Conservation (phyloP, 1,140 invertebrate species). For the Oppia nitens region DNA sequence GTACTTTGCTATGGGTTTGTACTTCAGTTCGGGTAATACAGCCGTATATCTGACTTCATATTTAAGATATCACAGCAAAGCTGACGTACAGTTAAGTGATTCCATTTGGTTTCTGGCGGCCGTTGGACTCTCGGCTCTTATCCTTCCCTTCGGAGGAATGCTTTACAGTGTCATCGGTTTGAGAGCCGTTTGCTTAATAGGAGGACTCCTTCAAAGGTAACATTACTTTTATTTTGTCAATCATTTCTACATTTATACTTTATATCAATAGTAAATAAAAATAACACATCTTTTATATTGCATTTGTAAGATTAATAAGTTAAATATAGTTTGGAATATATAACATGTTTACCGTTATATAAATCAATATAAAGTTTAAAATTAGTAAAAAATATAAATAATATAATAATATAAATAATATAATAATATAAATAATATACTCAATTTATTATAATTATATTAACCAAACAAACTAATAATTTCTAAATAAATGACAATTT, state of each 20-base stretch:
- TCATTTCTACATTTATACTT: too few relatives aligned
- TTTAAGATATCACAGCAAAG: neutral
- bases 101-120: conserved; percentile 13
- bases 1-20: conserved; percentile 13
- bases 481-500: neutral
- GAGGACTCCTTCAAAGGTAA: conserved; percentile 11
- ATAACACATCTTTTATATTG: too few relatives aligned
- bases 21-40: conserved; percentile 12
- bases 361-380: too few relatives aligned
- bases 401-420: too few relatives aligned
- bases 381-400: too few relatives aligned
- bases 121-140: conserved; percentile 9
- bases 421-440: too few relatives aligned
- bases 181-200: conserved; percentile 5
- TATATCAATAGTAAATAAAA: too few relatives aligned
- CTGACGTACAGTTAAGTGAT: conserved; percentile 1
- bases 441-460: too few relatives aligned
- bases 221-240: too few relatives aligned
- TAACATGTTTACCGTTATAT: too few relatives aligned
- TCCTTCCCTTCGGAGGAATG: conserved; percentile 11
- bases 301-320: too few relatives aligned
- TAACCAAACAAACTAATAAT: neutral
- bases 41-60: conserved; percentile 14
- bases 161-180: conserved; percentile 1
- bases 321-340: too few relatives aligned